phyloP scores from a whole-genome alignment of 2,888 invertebrate genomes.

The Drosophila multiciliata region DNA sequence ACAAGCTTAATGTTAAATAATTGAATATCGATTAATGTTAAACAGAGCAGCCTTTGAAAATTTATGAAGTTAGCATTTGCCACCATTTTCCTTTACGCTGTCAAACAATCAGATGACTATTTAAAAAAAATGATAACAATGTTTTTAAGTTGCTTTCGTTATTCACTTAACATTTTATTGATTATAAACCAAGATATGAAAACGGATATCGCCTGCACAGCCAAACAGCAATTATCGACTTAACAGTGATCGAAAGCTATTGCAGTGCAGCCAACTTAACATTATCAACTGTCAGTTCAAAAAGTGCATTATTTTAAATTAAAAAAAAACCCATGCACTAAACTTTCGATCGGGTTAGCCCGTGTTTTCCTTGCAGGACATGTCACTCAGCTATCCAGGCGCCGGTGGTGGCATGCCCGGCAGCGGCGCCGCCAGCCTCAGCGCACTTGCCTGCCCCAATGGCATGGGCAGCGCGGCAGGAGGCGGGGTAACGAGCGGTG shows the following conservation, averaged over 20 bases:
- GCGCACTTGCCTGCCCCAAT: slow-evolving; percentile 70
- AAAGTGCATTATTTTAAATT: background rate
- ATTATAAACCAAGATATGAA: background rate
- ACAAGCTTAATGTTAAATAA: too few relatives aligned
- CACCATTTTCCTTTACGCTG: too few relatives aligned
- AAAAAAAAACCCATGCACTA: slow-evolving; percentile 32
- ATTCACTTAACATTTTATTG: background rate
- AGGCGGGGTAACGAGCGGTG: background rate
- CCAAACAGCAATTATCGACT: slow-evolving; percentile 17
- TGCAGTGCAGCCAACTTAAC: slow-evolving; percentile 6
- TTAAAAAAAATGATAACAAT: too few relatives aligned
- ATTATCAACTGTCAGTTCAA: background rate
- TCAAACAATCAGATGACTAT: too few relatives aligned
- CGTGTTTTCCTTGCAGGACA: slow-evolving; percentile 87
- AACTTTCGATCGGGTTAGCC: slow-evolving; percentile 82
- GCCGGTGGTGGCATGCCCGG: slow-evolving; percentile 75
- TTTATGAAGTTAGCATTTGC: too few relatives aligned
- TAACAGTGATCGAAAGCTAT: background rate
- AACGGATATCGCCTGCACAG: background rate
- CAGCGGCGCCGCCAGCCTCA: slow-evolving; percentile 45
- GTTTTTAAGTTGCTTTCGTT: background rate
- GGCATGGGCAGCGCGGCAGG: slow-evolving; percentile 61
- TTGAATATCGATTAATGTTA: too few relatives aligned
- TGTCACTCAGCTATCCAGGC: slow-evolving; percentile 87
- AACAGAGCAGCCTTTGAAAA: too few relatives aligned